Percentiles rank a stretch among this genome's conserved stretches.
Conservation (phyloP, 1,140 invertebrate species). For the Ceratosolen fusciceps region DNA sequence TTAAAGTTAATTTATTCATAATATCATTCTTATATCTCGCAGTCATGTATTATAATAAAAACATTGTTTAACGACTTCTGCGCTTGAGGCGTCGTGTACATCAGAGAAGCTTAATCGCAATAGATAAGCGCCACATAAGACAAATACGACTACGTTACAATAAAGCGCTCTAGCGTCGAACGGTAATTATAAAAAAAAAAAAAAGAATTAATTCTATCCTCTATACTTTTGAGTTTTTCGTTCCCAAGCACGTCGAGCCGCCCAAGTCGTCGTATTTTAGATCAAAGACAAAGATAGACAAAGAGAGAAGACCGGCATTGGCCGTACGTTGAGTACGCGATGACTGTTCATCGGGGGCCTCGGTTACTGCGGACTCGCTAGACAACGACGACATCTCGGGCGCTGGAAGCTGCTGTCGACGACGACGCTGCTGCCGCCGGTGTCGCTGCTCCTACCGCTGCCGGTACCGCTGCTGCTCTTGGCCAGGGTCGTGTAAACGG, state of each 20-base stretch:
- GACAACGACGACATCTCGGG: too few relatives aligned
- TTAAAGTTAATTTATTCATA: slow-evolving; percentile 38
- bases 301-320: too few relatives aligned
- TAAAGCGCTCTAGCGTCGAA: slow-evolving; percentile 1
- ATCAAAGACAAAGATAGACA: too few relatives aligned
- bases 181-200: slow-evolving; percentile 38
- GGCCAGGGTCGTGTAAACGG: too few relatives aligned
- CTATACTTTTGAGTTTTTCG: slow-evolving; percentile 1
- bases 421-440: too few relatives aligned
- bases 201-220: too few relatives aligned
- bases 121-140: slow-evolving; percentile 24
- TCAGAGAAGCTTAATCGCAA: slow-evolving; percentile 15
- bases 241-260: slow-evolving; percentile 10
- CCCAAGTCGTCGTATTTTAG: background rate
- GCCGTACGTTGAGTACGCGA: too few relatives aligned
- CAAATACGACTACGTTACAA: background rate
- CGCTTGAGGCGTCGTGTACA: slow-evolving; percentile 2
- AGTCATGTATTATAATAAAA: slow-evolving; percentile 36
- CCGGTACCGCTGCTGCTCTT: too few relatives aligned
- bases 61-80: slow-evolving; percentile 29
- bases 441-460: too few relatives aligned
- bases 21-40: slow-evolving; percentile 46
- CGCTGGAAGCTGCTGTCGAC: too few relatives aligned
- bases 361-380: too few relatives aligned
- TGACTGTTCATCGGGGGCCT: too few relatives aligned